phyloP scores from a whole-genome alignment of 2,888 invertebrate species.

The Hymenopus coronatus region DNA sequence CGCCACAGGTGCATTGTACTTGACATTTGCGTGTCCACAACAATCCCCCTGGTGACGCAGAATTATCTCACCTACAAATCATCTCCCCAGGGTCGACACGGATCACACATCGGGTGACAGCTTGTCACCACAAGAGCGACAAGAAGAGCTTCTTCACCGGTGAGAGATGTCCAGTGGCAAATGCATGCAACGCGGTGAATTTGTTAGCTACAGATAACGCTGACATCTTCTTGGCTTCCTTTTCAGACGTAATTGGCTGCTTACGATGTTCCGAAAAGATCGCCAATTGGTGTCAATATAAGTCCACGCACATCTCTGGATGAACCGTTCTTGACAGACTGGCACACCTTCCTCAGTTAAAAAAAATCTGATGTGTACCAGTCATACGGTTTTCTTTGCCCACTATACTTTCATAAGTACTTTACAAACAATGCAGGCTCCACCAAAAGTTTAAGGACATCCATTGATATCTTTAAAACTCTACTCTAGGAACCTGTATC shows the following conservation, averaged over 20 bases:
- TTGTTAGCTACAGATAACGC: background rate
- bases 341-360: too few species aligned
- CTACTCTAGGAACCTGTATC: too few species aligned
- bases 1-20: background rate
- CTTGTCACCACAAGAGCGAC: background rate
- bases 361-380: too few species aligned
- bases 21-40: background rate
- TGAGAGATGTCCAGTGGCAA: background rate
- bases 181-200: background rate
- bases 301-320: too few species aligned
- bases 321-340: too few species aligned
- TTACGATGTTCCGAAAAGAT: background rate
- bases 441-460: too few species aligned
- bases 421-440: too few species aligned
- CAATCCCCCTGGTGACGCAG: background rate
- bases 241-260: background rate
- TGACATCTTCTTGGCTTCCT: background rate
- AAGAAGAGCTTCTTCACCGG: background rate
- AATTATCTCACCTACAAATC: background rate
- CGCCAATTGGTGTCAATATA: background rate
- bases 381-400: too few species aligned
- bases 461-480: accelerated
- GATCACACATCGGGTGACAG: background rate
- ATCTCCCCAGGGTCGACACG: background rate
- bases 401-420: too few species aligned